phyloP scores from a whole-genome alignment of 2,797 vertebrate genomes.

The Pseudochirops corinnae region DNA sequence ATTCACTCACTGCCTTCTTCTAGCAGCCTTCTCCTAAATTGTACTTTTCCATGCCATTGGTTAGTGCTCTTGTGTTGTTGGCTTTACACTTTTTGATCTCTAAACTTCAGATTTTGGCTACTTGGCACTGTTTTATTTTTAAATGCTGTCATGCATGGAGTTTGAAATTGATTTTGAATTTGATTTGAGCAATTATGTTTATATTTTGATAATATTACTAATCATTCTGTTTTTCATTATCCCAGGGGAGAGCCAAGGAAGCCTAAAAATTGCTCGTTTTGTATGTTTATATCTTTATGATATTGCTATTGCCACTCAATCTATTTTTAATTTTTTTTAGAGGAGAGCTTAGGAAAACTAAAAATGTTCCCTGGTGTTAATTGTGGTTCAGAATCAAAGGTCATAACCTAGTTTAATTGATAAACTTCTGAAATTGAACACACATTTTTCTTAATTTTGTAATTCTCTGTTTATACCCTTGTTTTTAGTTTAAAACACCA shows the following conservation, averaged over 20 bases:
- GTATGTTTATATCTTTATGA: slow-evolving; percentile 28
- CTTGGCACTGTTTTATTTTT: slow-evolving; percentile 12
- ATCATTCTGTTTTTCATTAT: not conserved
- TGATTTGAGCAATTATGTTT: slow-evolving; percentile 23
- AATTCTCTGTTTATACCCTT: not conserved
- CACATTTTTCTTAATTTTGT: slow-evolving; percentile 52
- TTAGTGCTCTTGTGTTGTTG: slow-evolving; percentile 40
- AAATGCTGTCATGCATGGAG: slow-evolving; percentile 18
- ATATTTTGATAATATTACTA: slow-evolving; percentile 43
- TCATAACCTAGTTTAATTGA: slow-evolving; percentile 23
- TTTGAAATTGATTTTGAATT: slow-evolving; percentile 5
- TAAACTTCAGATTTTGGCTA: slow-evolving; percentile 31
- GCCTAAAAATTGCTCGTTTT: slow-evolving; percentile 20
- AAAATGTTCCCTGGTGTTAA: not conserved
- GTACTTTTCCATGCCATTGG: not conserved
- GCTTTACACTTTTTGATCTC: not conserved
- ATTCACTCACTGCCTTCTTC: slow-evolving; percentile 5
- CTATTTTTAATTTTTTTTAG: not conserved
- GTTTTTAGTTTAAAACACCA: slow-evolving; percentile 41
- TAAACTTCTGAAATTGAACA: slow-evolving; percentile 38
- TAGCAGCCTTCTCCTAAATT: slow-evolving; percentile 16
- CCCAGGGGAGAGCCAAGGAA: slow-evolving; percentile 20
- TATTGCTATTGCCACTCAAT: not conserved
- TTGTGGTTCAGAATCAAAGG: not conserved
- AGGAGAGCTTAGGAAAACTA: not conserved